Evolutionary conservation across 2,797 vertebrate species (phyloP), one percentile per base, ranked within the genome.

Genomic region (Nothura maculosa): DNA sequence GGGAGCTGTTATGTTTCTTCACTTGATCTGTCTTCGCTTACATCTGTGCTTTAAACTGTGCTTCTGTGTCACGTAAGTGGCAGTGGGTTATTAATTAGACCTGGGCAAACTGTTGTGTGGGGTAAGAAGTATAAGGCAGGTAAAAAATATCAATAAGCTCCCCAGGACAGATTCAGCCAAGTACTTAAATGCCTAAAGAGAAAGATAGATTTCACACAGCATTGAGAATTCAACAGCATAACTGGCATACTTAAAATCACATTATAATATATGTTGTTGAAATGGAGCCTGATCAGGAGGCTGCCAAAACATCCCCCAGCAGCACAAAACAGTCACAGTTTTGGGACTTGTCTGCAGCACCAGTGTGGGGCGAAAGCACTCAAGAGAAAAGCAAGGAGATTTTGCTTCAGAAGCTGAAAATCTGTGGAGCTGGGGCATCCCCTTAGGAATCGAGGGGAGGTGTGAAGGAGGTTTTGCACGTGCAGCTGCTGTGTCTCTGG

Each of bases 31-130:
- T 68, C 63, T 86, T 84, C 43, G 2, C 62, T 87, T 96, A 76
- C 90, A 89, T 83, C 74, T 60, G n/a, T 67, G 80, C 83, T 92
- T 92, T 75, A 60, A 88, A 62, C 14, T 45, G 61, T 92, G 79
- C 94, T 97, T 96, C 95, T 97, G 96, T 91, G 89, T 90, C 89
- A 86, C 24, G 60, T 95, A 92, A 74, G 67, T 75, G 70, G 60
- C 4, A 2, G 73, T 66, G 36, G 22, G 40, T 77, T 69, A 76
- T 82, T 94, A 94, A 92, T 89, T 93, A 93, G 90, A 79, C 60
- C 67, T 77, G 90, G 94, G 89, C 88, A 70, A 91, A 90, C 40
- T 34, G 18, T 76, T 77, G 45, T 87, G 17, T 69, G 45, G 68
- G 21, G 45, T 89, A 58, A 82, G 40, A 58, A 47, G 68, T 82